Percentiles rank a stretch among this genome's conserved stretches.
Conservation (phyloP, 2,888 invertebrate species). For the Anaspis maculata region DNA sequence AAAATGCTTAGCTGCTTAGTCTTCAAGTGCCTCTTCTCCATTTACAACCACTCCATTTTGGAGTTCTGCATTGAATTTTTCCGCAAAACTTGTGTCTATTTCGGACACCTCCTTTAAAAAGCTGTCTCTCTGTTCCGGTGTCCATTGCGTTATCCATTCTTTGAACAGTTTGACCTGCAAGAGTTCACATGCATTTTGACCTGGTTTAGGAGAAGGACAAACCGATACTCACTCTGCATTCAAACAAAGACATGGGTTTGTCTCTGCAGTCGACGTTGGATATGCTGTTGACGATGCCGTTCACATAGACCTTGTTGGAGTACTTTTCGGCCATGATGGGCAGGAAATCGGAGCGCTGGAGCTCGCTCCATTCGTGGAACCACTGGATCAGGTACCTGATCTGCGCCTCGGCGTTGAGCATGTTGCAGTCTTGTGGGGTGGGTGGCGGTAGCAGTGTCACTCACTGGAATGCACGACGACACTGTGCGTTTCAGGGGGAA, state of each 20-base stretch:
- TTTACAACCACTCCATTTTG: slow-evolving; percentile 34
- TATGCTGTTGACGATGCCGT: slow-evolving; percentile 63
- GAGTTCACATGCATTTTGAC: too few relatives aligned
- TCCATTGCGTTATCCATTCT: slow-evolving; percentile 78
- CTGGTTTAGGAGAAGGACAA: too few relatives aligned
- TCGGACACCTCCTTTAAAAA: slow-evolving; percentile 62
- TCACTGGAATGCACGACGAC: slow-evolving; percentile 21
- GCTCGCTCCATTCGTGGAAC: slow-evolving; percentile 85
- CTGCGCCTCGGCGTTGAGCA: slow-evolving; percentile 59
- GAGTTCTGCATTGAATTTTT: slow-evolving; percentile 55
- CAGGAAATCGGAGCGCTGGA: slow-evolving; percentile 77
- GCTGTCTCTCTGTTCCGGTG: slow-evolving; percentile 60
- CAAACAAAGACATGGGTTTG: slow-evolving; percentile 74
- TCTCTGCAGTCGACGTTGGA: slow-evolving; percentile 60
- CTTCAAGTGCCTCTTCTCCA: slow-evolving; percentile 27
- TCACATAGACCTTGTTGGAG: slow-evolving; percentile 55
- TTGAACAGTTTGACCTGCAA: slow-evolving; percentile 68
- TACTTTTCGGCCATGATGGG: slow-evolving; percentile 63
- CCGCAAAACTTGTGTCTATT: slow-evolving; percentile 62
- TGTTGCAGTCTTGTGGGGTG: slow-evolving; percentile 10
- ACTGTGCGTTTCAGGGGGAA: slow-evolving; percentile 3
- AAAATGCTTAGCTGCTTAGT: slow-evolving; percentile 14
- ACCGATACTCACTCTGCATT: slow-evolving; percentile 61
- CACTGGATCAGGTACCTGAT: slow-evolving; percentile 75
- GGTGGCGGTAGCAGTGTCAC: slow-evolving; percentile 17